Percentiles rank a stretch among this genome's conserved stretches.
phyloP scores from a whole-genome alignment of 92 coral and sea anemone species.

The Desmophyllum pertusum region DNA sequence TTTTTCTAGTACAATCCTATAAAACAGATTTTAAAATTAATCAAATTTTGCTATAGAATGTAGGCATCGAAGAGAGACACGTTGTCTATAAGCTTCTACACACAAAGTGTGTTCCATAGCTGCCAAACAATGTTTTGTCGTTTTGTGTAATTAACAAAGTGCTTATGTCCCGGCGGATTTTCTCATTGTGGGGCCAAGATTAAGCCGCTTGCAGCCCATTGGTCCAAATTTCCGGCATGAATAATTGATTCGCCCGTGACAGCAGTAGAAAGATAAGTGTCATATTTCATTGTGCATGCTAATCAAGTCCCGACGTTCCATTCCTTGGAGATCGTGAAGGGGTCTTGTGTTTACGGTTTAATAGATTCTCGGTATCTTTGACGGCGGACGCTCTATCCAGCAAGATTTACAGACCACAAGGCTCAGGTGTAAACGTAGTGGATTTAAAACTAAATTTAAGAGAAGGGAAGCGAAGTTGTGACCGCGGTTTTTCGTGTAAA shows the following conservation, averaged over 20 bases:
- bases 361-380: neutral
- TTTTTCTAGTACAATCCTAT: neutral
- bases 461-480: neutral
- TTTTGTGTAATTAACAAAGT: constrained; percentile 20
- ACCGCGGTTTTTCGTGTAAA: neutral
- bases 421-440: neutral
- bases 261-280: constrained; percentile 23
- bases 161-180: neutral
- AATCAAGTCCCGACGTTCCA: neutral
- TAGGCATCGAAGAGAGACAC: neutral
- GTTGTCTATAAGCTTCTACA: neutral
- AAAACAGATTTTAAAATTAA: neutral
- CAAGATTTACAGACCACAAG: neutral
- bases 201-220: constrained; percentile 20
- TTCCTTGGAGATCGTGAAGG: constrained; percentile 68
- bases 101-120: constrained; percentile 6
- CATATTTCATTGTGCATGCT: constrained; percentile 27
- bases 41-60: neutral
- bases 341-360: constrained; percentile 47
- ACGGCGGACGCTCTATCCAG: neutral
- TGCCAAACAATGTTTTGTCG: constrained; percentile 12
- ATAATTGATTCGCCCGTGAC: constrained; percentile 28
- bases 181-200: neutral
- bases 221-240: neutral
- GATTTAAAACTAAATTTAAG: neutral